Percentiles rank a stretch among this genome's conserved stretches.
phyloP scores from a whole-genome alignment of 2,113 vertebrate genomes.

The Girardinichthys multiradiatus region DNA sequence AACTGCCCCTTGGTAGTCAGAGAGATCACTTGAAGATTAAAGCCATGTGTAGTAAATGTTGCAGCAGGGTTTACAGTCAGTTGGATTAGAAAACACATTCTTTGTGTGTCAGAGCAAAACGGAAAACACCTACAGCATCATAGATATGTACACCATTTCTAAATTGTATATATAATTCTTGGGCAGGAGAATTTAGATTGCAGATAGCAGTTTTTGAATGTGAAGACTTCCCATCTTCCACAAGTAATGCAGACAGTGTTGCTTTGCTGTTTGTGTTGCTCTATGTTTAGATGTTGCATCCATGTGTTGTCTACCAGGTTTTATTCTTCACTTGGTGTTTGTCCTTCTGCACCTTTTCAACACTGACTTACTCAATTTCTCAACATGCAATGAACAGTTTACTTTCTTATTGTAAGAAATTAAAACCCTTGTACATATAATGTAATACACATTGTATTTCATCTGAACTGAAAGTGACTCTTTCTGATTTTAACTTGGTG shows the following conservation, averaged over 20 bases:
- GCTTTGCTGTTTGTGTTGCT: constrained; percentile 46
- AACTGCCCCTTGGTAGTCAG: constrained; percentile 23
- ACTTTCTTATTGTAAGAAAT: constrained; percentile 7
- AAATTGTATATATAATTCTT: neutral
- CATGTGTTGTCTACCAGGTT: constrained; percentile 19
- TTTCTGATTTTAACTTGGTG: constrained; percentile 20
- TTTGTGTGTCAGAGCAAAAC: neutral
- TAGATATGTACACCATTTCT: constrained; percentile 12
- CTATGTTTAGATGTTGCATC: constrained; percentile 31
- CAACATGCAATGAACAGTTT: constrained; percentile 5
- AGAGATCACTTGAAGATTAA: constrained; percentile 53
- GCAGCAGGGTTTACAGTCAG: neutral
- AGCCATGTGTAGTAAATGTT: constrained; percentile 32
- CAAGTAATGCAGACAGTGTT: constrained; percentile 39
- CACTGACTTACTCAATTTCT: constrained; percentile 21
- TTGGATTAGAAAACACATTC: constrained; percentile 22
- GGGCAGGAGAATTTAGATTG: neutral
- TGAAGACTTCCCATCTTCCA: neutral
- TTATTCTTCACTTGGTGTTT: constrained; percentile 3
- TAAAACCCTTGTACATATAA: constrained; percentile 4
- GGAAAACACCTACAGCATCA: neutral
- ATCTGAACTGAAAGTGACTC: constrained; percentile 53
- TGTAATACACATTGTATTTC: neutral
- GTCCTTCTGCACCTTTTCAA: constrained; percentile 23
- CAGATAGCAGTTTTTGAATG: neutral